Evolutionary conservation across 2,113 vertebrate genomes (phyloP).

Genomic region (Alexandromys fortis): DNA sequence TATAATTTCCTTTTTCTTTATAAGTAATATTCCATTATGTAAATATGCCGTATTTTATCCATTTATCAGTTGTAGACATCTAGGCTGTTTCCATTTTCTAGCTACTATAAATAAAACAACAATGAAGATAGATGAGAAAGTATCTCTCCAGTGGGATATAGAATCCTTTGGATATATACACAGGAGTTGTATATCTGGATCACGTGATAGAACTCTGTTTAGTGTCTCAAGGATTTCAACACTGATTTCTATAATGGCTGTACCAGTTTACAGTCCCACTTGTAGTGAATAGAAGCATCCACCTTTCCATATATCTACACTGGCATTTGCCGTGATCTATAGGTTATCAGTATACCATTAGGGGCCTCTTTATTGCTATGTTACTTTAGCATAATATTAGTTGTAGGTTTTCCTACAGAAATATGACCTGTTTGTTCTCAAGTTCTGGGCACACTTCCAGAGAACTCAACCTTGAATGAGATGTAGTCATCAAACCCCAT

Average conservation of each 20-base stretch:
- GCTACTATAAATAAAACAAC: background rate
- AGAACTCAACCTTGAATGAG: background rate
- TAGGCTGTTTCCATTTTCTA: background rate
- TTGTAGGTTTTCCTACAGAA: background rate
- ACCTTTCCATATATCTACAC: background rate
- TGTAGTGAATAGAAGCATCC: background rate
- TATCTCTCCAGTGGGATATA: background rate
- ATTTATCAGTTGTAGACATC: background rate
- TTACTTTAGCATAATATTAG: background rate
- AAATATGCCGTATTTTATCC: background rate
- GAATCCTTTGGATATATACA: background rate
- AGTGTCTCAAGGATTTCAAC: background rate
- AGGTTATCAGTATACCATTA: background rate
- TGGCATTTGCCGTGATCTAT: background rate
- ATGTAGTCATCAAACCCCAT: background rate
- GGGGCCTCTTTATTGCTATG: background rate
- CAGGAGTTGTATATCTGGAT: background rate
- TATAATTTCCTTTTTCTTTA: background rate
- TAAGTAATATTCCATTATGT: background rate
- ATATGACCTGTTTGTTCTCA: background rate
- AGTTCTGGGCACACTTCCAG: background rate
- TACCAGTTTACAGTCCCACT: background rate
- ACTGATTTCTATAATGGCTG: background rate
- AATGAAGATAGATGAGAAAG: background rate
- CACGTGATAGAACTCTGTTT: background rate